Evolutionary conservation across 2,888 invertebrate species (phyloP).

Genomic region (Artemia sp.): DNA sequence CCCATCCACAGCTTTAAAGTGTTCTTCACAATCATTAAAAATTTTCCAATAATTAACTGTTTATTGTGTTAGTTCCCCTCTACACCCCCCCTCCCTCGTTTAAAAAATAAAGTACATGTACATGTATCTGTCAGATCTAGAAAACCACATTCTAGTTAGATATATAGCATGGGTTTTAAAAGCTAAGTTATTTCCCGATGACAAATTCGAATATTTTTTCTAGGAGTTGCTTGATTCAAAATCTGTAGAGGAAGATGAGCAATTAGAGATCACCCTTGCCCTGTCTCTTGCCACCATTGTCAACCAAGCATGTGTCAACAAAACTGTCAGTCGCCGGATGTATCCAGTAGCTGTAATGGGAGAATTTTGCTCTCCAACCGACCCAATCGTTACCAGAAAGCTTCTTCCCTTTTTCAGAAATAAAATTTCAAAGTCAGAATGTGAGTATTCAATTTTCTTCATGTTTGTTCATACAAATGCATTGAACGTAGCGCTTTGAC

Average conservation of each 20-base stretch:
- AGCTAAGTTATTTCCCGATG: no score
- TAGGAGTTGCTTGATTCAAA: constrained; percentile 27
- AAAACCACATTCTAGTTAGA: no score
- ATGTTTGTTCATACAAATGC: no score
- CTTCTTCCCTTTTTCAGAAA: constrained; percentile 26
- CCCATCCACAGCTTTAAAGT: no score
- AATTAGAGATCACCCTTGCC: constrained; percentile 27
- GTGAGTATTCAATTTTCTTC: constrained; percentile 18
- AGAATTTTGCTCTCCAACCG: constrained; percentile 26
- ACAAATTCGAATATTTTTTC: background rate
- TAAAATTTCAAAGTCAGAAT: constrained; percentile 23
- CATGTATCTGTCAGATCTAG: no score
- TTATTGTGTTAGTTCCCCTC: no score
- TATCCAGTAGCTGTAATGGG: constrained; percentile 28
- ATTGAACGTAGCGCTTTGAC: no score
- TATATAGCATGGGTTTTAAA: no score
- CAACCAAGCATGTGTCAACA: constrained; percentile 29
- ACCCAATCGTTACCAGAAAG: constrained; percentile 24
- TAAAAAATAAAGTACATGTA: no score
- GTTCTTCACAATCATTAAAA: no score
- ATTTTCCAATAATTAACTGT: no score
- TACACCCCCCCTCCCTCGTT: no score
- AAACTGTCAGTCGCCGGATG: constrained; percentile 24
- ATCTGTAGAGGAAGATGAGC: constrained; percentile 26
- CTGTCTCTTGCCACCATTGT: constrained; percentile 30